Conservation (phyloP, 2,113 vertebrate species). For the Ceyx melanurus region DNA sequence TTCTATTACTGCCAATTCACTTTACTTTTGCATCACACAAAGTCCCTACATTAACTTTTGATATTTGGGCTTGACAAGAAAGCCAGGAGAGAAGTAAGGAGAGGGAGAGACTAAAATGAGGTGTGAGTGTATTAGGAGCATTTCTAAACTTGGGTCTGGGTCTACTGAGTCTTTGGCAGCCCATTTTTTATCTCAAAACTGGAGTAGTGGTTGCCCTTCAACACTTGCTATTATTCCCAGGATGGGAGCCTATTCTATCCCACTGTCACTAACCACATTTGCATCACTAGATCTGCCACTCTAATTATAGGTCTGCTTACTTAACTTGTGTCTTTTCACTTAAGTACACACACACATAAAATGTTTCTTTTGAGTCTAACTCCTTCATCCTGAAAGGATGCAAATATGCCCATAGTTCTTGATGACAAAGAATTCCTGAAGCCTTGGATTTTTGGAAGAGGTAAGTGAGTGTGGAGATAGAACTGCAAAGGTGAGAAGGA, state of each 20-base stretch:
- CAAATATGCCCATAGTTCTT: background rate
- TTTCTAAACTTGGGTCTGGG: background rate
- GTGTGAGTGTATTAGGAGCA: background rate
- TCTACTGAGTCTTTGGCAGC: background rate
- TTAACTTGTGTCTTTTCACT: background rate
- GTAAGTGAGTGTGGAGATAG: background rate
- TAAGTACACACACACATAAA: background rate
- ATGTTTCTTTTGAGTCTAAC: background rate
- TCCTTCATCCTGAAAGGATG: background rate
- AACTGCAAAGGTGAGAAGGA: slow-evolving; percentile 5
- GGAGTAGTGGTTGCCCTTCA: background rate
- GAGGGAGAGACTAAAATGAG: background rate
- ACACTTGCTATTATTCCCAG: background rate
- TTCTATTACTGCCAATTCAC: background rate
- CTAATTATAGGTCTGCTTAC: background rate
- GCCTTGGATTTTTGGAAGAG: background rate
- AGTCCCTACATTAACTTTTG: background rate
- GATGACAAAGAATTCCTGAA: background rate
- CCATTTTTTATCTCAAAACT: background rate
- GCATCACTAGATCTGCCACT: background rate
- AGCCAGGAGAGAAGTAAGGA: background rate
- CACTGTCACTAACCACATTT: background rate
- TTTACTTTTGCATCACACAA: background rate
- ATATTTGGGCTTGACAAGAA: background rate
- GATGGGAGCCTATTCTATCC: background rate